A percentile compares a stretch with the other conserved stretches of the same genome.
These are phyloP conservation scores for Hoplostethus mediterraneus DNA, from an alignment of 2,797 vertebrate species.

Conservation along the genomic window DNA sequence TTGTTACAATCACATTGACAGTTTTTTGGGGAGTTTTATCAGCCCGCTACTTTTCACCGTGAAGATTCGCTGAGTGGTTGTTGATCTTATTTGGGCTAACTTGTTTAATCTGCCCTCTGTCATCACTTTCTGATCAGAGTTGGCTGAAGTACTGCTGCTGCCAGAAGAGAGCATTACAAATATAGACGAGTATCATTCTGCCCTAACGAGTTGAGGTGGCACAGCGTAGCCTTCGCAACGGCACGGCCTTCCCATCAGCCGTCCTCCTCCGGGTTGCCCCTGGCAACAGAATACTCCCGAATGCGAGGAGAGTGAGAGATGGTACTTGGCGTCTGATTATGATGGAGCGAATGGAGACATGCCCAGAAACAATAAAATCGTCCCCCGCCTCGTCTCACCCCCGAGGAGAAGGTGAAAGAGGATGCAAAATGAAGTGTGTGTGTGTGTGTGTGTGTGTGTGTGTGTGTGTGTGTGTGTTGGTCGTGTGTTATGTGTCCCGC, in stretches of 20 bases:
- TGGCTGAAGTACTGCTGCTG: slow-evolving; percentile 25
- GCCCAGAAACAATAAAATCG: slow-evolving; percentile 66
- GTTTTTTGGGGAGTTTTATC: neutral
- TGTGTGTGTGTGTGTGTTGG: slow-evolving; percentile 15
- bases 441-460: slow-evolving; percentile 37
- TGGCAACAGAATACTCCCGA: slow-evolving; percentile 69
- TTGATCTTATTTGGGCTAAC: slow-evolving; percentile 29
- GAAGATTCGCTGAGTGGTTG: slow-evolving; percentile 23
- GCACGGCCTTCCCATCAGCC: slow-evolving; percentile 31
- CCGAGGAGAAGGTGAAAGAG: neutral
- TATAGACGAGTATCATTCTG: slow-evolving; percentile 45
- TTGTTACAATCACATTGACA: neutral
- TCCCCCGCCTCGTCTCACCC: slow-evolving; percentile 51
- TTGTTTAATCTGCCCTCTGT: neutral
- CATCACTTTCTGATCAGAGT: slow-evolving; percentile 28
- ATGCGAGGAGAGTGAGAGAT: slow-evolving; percentile 61
- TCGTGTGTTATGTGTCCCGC: slow-evolving; percentile 19
- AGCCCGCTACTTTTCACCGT: slow-evolving; percentile 5
- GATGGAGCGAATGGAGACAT: slow-evolving; percentile 44
- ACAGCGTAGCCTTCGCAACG: slow-evolving; percentile 31
- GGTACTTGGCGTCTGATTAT: slow-evolving; percentile 56
- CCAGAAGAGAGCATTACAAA: slow-evolving; percentile 43
- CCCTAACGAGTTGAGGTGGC: slow-evolving; percentile 40
- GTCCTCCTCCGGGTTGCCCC: slow-evolving; percentile 65
- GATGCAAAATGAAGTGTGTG: slow-evolving; percentile 16